Conservation (phyloP, 2,797 vertebrate genomes). For the Siniperca scherzeri region DNA sequence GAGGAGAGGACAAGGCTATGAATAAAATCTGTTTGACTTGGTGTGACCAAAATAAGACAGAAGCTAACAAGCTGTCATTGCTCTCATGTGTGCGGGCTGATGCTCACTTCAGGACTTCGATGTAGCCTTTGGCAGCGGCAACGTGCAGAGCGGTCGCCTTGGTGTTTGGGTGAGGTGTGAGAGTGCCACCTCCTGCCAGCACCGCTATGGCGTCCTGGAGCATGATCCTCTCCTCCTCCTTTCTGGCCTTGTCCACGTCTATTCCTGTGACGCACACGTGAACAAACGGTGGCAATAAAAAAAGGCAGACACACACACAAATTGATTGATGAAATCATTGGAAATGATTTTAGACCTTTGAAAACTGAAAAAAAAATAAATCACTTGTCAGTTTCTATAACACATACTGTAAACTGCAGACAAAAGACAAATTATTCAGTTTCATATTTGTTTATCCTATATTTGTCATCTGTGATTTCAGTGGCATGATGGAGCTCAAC, state of each 20-base stretch:
- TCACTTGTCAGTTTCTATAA: neutral
- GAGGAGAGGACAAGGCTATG: conserved; percentile 8
- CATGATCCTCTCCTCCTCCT: conserved; percentile 90
- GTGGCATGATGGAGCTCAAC: neutral
- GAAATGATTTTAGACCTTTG: neutral
- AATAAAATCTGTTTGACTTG: conserved; percentile 34
- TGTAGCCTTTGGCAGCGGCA: conserved; percentile 90
- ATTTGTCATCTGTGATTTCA: neutral
- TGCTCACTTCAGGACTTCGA: conserved; percentile 90
- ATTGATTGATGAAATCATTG: neutral
- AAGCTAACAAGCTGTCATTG: conserved; percentile 25
- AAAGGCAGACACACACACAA: neutral
- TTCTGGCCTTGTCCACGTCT: conserved; percentile 87
- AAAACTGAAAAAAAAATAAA: neutral
- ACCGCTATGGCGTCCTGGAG: conserved; percentile 85
- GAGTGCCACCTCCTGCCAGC: conserved; percentile 78
- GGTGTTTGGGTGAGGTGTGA: conserved; percentile 88
- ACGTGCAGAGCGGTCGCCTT: conserved; percentile 89
- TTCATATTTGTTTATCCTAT: neutral
- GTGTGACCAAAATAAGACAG: conserved; percentile 29
- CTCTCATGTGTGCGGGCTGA: neutral
- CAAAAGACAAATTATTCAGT: neutral
- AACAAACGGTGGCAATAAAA: conserved; percentile 11
- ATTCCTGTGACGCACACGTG: conserved; percentile 76
- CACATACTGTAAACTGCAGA: neutral